Base-by-base conservation (phyloP, 2,113 vertebrate species). In the Trachemys scripta region DNA sequence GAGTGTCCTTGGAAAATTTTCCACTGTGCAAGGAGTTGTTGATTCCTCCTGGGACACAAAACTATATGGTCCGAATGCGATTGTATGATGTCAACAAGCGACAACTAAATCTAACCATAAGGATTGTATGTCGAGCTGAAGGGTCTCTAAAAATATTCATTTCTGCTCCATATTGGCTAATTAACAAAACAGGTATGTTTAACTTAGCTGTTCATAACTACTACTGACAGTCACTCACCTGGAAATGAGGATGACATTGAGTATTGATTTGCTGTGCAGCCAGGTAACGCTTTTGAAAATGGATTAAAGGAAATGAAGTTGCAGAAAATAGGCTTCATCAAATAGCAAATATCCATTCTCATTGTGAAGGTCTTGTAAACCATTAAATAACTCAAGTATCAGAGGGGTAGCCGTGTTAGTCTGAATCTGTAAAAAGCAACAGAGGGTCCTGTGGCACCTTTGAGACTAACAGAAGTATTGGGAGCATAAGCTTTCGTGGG, bases 1-100 rank as follows among this genome's bases (percentile, higher is more conserved):
- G 99, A 12, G 98, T 99, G 1, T 96, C 99, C 35, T 94, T 99
- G 78, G 99, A 99, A 97, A 99, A 99, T 97, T 99, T 99, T 85
- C 97, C 99, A 0, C 5, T 98, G 16, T 99, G 99, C 97, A 99
- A 99, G 90, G 99, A 99, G 98, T 98, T 99, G 82, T 94, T 99
- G 94, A 99, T 99, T 69, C 99, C 99, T 5, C 99, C 99, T 0
- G 99, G 99, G 24, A 99, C 99, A 8, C 99, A 99, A 25, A 99
- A 99, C 97, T 99, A 99, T 1, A 99, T 99, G 95, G 99, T 99
- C 2, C 97, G 99, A 56, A 99, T 99, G 99, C 98, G 99, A 19
- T 54, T 99, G 22, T 99, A 99, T 2, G 99, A 99, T 20, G 90
- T 96, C 93, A 99, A 98, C 96, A 99, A 98, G 22, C 98, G 99